Evolutionary conservation across 23 tunicate genomes (phyloP), one percentile per base, ranked within the genome.

Genomic region (Aplidium turbinatum): DNA sequence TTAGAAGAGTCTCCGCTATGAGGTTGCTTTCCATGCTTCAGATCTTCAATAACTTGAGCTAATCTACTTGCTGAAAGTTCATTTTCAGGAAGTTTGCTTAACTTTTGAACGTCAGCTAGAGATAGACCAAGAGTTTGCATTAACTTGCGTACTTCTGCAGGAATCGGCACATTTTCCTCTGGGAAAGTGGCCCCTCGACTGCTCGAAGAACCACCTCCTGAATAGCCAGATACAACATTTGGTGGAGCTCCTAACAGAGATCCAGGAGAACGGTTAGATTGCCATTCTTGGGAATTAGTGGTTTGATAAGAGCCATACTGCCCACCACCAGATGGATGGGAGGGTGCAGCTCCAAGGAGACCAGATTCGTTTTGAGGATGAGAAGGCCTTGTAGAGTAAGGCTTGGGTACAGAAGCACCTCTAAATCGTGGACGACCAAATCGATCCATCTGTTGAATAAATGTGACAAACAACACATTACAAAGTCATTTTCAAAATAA

Each of bases 21-120:
- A 2, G 11, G 72, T 4, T 47, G 33, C 24, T 70, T 70, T 70
- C n/a, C 58, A 4, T 48, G 74, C 27, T 45, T 61, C 47, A 85
- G 34, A 31, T 78, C 38, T n/a, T 78, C 77, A 34, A 85, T 85
- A 1, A 61, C 79, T 50, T 74, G 42, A 4, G 92, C 92, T 22
- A 85, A 72, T 31, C 78, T 85, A 33, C 38, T 52, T 1, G 61
- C 73, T 0, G 78, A 57, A 3, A 85, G 28, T 30, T 85, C 83
- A 13, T 72, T 52, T 32, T 85, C 92, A 1, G 92, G 92, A 22
- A 85, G 53, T n/a, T 71, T 75, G 38, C 92, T 85, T n/a, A 85
- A 45, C 57, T 70, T 78, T 36, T 85, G 73, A 66, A 85, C 60
- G 73, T 85, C 92, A 31, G 79, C 36, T 42, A 69, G 82, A 11